A percentile compares a stretch with the other conserved stretches of the same genome.
Conservation (phyloP, 2,797 vertebrate genomes). For the Sternotherus odoratus region DNA sequence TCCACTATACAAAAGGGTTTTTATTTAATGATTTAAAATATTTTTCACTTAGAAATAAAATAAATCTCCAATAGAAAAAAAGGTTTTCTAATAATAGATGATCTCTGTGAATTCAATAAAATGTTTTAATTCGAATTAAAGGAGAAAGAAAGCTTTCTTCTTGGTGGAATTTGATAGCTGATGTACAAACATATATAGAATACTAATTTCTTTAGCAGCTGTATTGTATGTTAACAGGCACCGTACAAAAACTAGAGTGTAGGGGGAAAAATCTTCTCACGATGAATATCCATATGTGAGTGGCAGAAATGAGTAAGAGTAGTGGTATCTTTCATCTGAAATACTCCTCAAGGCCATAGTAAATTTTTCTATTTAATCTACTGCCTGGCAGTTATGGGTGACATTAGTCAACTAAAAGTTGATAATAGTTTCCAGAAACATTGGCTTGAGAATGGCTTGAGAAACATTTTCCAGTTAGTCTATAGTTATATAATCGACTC, state of each 20-base stretch:
- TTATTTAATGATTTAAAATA: neutral
- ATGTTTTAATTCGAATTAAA: neutral
- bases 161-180: neutral
- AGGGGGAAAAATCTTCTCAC: neutral
- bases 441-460: constrained; percentile 66
- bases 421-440: constrained; percentile 62
- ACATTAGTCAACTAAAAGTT: constrained; percentile 54
- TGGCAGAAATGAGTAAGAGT: neutral
- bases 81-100: neutral
- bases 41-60: no score
- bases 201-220: neutral
- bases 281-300: neutral
- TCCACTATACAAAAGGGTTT: no score
- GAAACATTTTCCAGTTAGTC: constrained; percentile 64
- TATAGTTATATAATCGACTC: constrained; percentile 66
- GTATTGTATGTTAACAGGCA: neutral
- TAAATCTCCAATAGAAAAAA: neutral
- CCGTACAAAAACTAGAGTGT: neutral
- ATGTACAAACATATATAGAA: neutral
- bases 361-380: constrained; percentile 37
- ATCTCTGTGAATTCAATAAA: neutral
- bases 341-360: neutral
- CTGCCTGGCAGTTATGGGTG: constrained; percentile 6
- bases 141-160: neutral
- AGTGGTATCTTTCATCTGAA: neutral